Evolutionary conservation across 2,113 vertebrate genomes (phyloP).

Genomic region (Camelus bactrianus): DNA sequence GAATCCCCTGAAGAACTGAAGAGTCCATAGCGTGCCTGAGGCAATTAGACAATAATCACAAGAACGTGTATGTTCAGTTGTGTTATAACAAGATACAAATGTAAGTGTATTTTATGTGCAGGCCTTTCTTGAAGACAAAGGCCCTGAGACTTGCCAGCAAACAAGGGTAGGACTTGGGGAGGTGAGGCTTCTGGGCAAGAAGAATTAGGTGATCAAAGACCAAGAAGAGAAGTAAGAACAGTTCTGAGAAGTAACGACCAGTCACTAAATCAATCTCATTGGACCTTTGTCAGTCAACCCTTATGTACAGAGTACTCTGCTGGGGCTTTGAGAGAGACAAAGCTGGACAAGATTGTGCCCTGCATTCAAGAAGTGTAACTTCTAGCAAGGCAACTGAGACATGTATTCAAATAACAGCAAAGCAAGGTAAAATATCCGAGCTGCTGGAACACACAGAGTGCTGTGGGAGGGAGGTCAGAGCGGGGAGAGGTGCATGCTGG

Average conservation of each 20-base stretch:
- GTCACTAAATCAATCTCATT: background rate
- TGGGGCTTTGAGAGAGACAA: background rate
- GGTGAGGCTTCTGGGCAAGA: background rate
- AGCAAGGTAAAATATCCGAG: background rate
- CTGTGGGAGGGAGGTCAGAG: background rate
- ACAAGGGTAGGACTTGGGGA: background rate
- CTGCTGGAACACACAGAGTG: background rate
- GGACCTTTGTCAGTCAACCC: background rate
- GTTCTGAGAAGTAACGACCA: background rate
- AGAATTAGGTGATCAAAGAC: background rate
- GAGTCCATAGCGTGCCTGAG: background rate
- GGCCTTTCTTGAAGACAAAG: background rate
- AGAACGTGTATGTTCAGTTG: background rate
- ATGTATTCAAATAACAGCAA: background rate
- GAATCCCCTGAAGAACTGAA: background rate
- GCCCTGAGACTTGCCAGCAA: background rate
- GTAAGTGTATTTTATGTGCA: background rate
- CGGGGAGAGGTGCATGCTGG: background rate
- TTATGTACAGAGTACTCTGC: background rate
- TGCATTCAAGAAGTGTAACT: background rate
- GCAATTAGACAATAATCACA: background rate
- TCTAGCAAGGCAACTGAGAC: background rate
- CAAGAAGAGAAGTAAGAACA: background rate
- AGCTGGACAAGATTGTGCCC: background rate
- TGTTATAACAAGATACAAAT: background rate